Conservation (phyloP, 2,797 vertebrate genomes). For the Halcyon smyrnensis region DNA sequence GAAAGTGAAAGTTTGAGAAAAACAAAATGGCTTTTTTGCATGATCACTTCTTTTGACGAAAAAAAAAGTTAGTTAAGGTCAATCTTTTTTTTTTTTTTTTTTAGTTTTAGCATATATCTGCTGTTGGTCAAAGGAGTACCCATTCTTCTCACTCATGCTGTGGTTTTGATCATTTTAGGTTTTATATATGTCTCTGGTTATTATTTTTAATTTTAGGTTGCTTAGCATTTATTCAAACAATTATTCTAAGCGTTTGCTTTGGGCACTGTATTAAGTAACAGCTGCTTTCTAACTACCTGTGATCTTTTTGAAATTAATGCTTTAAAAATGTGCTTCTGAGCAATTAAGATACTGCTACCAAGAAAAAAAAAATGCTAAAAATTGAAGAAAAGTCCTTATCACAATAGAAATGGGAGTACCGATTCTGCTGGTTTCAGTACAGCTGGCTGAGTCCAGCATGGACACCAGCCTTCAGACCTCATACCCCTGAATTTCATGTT, state of each 20-base stretch:
- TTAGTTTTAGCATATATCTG: neutral
- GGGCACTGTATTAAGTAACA: neutral
- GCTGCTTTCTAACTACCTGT: neutral
- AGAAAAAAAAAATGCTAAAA: neutral
- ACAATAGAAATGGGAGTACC: neutral
- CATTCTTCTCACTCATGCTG: neutral
- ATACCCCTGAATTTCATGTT: neutral
- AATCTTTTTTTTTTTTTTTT: neutral
- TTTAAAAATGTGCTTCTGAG: slow-evolving; percentile 4
- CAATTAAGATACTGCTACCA: neutral
- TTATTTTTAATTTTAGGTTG: slow-evolving; percentile 8
- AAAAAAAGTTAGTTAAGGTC: neutral
- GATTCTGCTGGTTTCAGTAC: neutral
- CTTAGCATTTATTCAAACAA: neutral
- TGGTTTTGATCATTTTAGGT: neutral
- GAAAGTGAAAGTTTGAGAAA: neutral
- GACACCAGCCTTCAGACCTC: neutral
- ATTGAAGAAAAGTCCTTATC: neutral
- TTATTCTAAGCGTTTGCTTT: neutral
- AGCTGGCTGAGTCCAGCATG: neutral
- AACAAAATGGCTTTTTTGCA: neutral
- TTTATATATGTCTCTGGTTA: neutral
- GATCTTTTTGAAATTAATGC: neutral
- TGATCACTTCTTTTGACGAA: neutral
- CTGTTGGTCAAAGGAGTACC: neutral